Conservation (phyloP, 2,113 vertebrate genomes). For the Petaurus breviceps region DNA sequence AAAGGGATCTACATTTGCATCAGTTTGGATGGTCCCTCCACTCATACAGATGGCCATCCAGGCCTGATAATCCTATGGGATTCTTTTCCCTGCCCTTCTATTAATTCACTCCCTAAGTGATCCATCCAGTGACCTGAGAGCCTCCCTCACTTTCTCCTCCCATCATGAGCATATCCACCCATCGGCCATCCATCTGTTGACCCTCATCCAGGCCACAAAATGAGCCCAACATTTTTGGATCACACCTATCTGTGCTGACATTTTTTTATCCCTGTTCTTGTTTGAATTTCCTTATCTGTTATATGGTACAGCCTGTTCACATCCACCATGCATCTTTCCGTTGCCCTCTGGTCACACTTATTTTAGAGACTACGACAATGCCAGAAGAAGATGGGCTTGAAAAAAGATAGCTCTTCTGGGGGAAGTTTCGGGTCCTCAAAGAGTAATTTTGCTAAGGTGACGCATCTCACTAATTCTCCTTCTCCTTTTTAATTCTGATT, state of each 20-base stretch:
- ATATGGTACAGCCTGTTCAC: not conserved
- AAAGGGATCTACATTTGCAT: not conserved
- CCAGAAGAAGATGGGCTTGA: not conserved
- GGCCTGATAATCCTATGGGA: not conserved
- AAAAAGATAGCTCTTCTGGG: not conserved
- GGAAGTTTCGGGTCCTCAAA: not conserved
- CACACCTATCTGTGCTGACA: not conserved
- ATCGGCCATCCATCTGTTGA: not conserved
- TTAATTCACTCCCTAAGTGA: not conserved
- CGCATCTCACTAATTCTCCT: not conserved
- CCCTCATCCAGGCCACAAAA: not conserved
- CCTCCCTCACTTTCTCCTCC: not conserved
- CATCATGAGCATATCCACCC: not conserved
- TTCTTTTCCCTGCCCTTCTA: not conserved
- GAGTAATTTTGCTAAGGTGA: not conserved
- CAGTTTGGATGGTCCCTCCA: not conserved
- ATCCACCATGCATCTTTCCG: not conserved
- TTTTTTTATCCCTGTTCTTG: not conserved
- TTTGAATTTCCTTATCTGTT: not conserved
- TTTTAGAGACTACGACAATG: not conserved
- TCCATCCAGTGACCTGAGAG: not conserved
- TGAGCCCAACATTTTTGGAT: not conserved
- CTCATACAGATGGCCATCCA: not conserved
- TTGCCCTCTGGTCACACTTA: not conserved
- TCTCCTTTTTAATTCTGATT: not conserved